These are phyloP conservation scores for Allochrocebus solatus DNA, from an alignment of 2,797 vertebrate species.

Conservation along the genomic window DNA sequence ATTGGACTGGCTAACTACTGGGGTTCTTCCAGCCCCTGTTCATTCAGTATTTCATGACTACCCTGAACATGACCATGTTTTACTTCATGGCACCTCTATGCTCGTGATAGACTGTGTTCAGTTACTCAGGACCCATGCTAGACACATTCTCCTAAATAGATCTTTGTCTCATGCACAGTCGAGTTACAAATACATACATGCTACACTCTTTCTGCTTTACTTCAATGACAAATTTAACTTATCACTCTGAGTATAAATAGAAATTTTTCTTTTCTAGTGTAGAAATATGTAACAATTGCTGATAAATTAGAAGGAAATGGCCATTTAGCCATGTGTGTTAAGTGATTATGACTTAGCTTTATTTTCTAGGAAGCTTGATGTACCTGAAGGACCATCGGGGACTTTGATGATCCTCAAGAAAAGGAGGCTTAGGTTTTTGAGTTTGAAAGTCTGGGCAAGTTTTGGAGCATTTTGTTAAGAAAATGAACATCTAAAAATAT, in stretches of 20 bases:
- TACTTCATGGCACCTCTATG: neutral
- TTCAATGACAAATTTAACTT: neutral
- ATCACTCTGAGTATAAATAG: neutral
- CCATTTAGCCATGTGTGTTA: neutral
- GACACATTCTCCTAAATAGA: neutral
- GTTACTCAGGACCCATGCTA: neutral
- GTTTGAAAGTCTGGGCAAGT: neutral
- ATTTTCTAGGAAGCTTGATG: constrained; percentile 46
- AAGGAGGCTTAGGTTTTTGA: constrained; percentile 40
- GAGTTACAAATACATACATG: neutral
- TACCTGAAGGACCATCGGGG: neutral
- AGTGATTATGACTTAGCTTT: constrained; percentile 10
- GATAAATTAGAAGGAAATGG: constrained; percentile 12
- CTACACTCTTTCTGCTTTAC: neutral
- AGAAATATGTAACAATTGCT: neutral
- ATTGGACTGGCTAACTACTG: neutral
- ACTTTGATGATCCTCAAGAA: neutral
- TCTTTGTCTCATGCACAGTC: neutral
- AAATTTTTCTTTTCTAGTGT: neutral
- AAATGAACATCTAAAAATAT: neutral
- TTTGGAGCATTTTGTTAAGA: neutral
- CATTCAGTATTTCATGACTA: neutral
- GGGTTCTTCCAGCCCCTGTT: neutral
- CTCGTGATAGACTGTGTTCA: neutral
- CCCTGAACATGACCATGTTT: neutral